phyloP scores from a whole-genome alignment of 2,113 vertebrate species.

The Mobula hypostoma region DNA sequence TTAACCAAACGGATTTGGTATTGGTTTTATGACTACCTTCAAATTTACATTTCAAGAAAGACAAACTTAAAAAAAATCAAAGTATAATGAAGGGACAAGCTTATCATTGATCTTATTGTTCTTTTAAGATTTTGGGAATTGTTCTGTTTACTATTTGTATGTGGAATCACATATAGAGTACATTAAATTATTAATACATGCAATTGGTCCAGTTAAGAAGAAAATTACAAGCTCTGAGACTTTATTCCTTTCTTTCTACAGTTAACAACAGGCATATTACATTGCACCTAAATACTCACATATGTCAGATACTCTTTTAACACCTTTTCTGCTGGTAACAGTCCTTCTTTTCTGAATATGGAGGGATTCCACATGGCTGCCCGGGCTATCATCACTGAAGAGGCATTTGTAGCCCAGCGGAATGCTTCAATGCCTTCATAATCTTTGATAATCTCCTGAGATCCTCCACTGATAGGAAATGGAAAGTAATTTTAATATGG shows the following conservation, averaged over 20 bases:
- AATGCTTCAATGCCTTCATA: constrained; percentile 71
- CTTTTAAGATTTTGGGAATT: background rate
- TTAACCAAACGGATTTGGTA: background rate
- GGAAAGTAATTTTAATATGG: background rate
- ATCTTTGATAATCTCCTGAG: constrained; percentile 78
- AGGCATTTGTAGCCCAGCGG: constrained; percentile 61
- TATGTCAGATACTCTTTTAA: constrained; percentile 87
- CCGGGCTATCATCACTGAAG: constrained; percentile 88
- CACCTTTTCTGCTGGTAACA: constrained; percentile 69
- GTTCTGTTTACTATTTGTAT: background rate
- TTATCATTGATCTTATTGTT: background rate
- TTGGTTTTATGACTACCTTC: background rate
- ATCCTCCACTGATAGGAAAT: constrained; percentile 74
- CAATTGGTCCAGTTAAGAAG: background rate
- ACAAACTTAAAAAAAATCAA: background rate
- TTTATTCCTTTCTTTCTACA: background rate
- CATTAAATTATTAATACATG: background rate
- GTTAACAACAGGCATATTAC: background rate
- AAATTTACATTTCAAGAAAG: background rate
- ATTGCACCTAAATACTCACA: constrained; percentile 54
- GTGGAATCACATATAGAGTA: background rate
- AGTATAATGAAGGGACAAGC: background rate
- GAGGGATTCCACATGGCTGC: constrained; percentile 97
- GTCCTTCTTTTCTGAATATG: constrained; percentile 72
- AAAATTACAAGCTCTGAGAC: background rate